These are phyloP conservation scores for Prosopocoilus inquinatus DNA, from an alignment of 2,888 invertebrate species.

Conservation along the genomic window DNA sequence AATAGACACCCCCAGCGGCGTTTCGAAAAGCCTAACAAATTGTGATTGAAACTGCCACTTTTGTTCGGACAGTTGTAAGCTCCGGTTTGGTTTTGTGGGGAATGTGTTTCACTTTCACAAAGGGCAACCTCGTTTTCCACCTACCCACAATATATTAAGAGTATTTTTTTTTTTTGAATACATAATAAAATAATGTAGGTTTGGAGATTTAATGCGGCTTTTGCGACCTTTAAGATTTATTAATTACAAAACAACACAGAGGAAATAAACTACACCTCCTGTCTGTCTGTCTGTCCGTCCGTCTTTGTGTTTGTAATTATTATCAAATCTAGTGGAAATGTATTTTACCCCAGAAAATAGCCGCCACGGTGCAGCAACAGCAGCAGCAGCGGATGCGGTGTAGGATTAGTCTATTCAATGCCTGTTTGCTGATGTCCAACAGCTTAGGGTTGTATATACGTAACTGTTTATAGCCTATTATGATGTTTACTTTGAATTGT, in stretches of 20 bases:
- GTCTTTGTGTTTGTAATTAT: neutral
- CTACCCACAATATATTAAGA: too few relatives aligned
- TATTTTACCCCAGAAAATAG: conserved; percentile 6
- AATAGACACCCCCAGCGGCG: conserved; percentile 17
- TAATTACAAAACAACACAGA: too few relatives aligned
- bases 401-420: conserved; percentile 27
- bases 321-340: conserved; percentile 16
- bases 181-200: too few relatives aligned
- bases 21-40: conserved; percentile 29
- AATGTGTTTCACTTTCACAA: conserved; percentile 19
- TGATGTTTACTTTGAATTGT: conserved; percentile 10
- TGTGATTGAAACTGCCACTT: conserved; percentile 31
- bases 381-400: conserved; percentile 20
- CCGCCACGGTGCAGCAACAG: conserved; percentile 19
- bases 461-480: conserved; percentile 9
- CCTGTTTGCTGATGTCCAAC: conserved; percentile 24
- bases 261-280: too few relatives aligned
- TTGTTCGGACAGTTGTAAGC: conserved; percentile 29
- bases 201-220: too few relatives aligned
- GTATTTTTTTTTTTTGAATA: too few relatives aligned
- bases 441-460: conserved; percentile 4
- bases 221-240: too few relatives aligned
- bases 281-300: neutral
- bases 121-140: conserved; percentile 18
- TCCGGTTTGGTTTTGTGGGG: conserved; percentile 27